Percentiles rank a stretch among this genome's conserved stretches.
phyloP scores from a whole-genome alignment of 2,888 invertebrate genomes.

The Entomobrya proxima region DNA sequence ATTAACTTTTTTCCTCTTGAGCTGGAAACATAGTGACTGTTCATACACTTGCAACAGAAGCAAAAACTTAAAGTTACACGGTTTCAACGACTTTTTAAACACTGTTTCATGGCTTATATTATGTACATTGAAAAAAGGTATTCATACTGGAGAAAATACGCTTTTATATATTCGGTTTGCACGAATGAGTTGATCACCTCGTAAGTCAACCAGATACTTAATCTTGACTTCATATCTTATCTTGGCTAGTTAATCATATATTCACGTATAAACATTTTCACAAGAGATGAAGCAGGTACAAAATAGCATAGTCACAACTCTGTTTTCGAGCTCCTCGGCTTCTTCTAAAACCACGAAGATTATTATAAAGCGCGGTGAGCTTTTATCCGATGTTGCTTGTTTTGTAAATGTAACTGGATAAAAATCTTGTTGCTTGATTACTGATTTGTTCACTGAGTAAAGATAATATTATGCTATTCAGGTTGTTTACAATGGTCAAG shows the following conservation, averaged over 20 bases:
- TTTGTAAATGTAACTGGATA: conserved; percentile 44
- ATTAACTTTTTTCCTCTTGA: conserved; percentile 43
- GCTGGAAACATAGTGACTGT: conserved; percentile 42
- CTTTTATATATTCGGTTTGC: conserved; percentile 15
- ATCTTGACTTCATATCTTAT: conserved; percentile 64
- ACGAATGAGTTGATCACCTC: conserved; percentile 59
- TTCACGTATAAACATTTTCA: conserved; percentile 52
- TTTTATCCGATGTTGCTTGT: conserved; percentile 43
- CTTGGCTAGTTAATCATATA: conserved; percentile 63
- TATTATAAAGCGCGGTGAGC: conserved; percentile 31
- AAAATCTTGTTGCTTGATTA: conserved; percentile 56
- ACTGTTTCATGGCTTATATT: neutral
- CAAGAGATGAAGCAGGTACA: conserved; percentile 11
- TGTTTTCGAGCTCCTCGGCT: neutral
- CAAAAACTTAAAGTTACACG: neutral
- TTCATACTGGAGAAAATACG: conserved; percentile 20
- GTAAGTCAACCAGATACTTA: conserved; percentile 62
- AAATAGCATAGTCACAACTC: neutral
- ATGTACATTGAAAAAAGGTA: neutral
- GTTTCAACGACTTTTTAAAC: neutral
- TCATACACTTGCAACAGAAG: neutral
- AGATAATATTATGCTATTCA: conserved; percentile 34
- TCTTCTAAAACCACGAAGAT: neutral
- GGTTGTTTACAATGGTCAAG: conserved; percentile 22
- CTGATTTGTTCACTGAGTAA: conserved; percentile 52